Evolutionary conservation across 2,113 vertebrate genomes (phyloP).

Genomic region (Rhinoderma darwinii): DNA sequence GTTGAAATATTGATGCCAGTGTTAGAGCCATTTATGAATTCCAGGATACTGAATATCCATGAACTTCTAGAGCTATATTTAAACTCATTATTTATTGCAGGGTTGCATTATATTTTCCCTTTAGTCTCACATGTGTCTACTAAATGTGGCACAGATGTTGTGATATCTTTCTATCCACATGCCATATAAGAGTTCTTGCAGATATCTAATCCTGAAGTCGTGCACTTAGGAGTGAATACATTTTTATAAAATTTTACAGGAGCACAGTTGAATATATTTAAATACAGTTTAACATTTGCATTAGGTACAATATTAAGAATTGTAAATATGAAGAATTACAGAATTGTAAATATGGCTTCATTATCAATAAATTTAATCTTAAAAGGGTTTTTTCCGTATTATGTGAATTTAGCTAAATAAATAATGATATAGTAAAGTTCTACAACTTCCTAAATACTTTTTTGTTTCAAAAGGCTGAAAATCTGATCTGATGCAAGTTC

Average conservation of each 20-base stretch:
- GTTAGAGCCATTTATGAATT: neutral
- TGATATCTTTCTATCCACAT: neutral
- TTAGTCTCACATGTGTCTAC: conserved; percentile 37
- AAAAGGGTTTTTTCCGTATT: too few relatives aligned
- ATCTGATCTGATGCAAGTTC: too few relatives aligned
- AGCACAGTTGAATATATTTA: neutral
- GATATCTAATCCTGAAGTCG: neutral
- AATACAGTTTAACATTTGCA: neutral
- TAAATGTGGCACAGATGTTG: conserved; percentile 47
- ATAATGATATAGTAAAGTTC: too few relatives aligned
- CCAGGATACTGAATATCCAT: neutral
- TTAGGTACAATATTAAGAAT: neutral
- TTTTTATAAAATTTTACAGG: neutral
- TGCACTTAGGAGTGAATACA: neutral
- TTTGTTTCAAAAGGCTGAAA: too few relatives aligned
- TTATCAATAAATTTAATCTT: too few relatives aligned
- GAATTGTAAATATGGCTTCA: too few relatives aligned
- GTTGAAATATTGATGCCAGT: neutral
- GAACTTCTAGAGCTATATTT: neutral
- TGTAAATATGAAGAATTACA: too few relatives aligned
- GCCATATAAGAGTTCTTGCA: neutral
- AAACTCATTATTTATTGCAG: conserved; percentile 20
- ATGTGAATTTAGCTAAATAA: too few relatives aligned
- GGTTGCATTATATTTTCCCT: conserved; percentile 1
- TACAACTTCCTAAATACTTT: too few relatives aligned